phyloP scores from a whole-genome alignment of 1,140 invertebrate genomes.

The Cecropterus lyciades region DNA sequence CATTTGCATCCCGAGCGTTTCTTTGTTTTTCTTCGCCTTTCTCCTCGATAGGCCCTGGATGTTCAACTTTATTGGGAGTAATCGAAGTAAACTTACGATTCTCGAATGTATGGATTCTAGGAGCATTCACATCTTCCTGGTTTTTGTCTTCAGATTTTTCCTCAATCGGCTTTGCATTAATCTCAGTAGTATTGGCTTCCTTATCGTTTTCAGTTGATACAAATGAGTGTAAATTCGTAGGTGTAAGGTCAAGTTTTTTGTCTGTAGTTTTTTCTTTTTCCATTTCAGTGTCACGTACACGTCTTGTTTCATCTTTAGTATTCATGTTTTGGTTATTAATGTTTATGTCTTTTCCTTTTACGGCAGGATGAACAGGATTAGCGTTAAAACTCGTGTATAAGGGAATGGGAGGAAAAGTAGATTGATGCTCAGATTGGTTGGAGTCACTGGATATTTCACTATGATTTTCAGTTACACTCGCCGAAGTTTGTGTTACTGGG shows the following conservation, averaged over 20 bases:
- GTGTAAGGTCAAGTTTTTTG: background rate
- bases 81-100: constrained; percentile 31
- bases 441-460: constrained; percentile 1
- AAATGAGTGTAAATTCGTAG: background rate
- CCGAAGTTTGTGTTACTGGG: constrained; percentile 4
- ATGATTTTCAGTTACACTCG: constrained; percentile 14
- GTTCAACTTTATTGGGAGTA: constrained; percentile 3
- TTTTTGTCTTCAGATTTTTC: constrained; percentile 11
- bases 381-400: constrained; percentile 23
- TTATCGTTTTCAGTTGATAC: constrained; percentile 16
- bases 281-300: constrained; percentile 3
- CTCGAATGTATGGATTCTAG: constrained; percentile 6
- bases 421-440: constrained; percentile 4
- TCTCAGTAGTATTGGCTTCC: constrained; percentile 16
- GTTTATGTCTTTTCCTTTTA: constrained; percentile 1
- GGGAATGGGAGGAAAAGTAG: constrained; percentile 12
- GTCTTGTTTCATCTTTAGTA: constrained; percentile 3
- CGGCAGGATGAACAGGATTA: constrained; percentile 6
- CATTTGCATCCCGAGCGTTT: constrained; percentile 15
- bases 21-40: constrained; percentile 21
- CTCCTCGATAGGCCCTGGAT: background rate
- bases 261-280: constrained; percentile 4
- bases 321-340: background rate
- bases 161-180: constrained; percentile 14
- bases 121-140: constrained; percentile 5